phyloP scores from a whole-genome alignment of 2,113 vertebrate species.

The Girardinichthys multiradiatus region DNA sequence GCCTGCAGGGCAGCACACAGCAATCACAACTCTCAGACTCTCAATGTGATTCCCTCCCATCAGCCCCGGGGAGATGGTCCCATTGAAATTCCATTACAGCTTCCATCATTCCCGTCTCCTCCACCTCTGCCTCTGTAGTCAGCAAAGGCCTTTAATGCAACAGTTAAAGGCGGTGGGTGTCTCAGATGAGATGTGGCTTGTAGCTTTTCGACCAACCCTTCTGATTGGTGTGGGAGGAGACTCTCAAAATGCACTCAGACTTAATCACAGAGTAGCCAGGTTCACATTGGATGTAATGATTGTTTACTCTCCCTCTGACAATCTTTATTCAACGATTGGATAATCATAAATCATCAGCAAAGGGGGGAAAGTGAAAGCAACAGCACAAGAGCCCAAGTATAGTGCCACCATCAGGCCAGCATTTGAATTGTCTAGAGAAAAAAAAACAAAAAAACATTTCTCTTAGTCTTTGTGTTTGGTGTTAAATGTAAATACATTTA shows the following conservation, averaged over 20 bases:
- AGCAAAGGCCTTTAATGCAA: slow-evolving; percentile 68
- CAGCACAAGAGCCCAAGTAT: neutral
- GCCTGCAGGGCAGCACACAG: slow-evolving; percentile 52
- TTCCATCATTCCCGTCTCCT: slow-evolving; percentile 56
- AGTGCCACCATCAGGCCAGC: neutral
- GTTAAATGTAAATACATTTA: too few relatives aligned
- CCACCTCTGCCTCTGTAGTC: slow-evolving; percentile 63
- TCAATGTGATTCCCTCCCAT: slow-evolving; percentile 63
- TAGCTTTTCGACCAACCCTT: slow-evolving; percentile 36
- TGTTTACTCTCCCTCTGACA: slow-evolving; percentile 12
- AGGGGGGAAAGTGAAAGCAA: neutral
- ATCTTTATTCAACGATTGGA: slow-evolving; percentile 1
- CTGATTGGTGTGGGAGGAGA: slow-evolving; percentile 49
- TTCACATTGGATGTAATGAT: slow-evolving; percentile 20
- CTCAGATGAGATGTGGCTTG: slow-evolving; percentile 53
- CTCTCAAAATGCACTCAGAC: slow-evolving; percentile 32
- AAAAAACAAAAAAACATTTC: neutral
- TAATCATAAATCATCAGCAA: slow-evolving; percentile 8
- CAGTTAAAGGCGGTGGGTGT: slow-evolving; percentile 48
- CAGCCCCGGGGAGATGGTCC: slow-evolving; percentile 69
- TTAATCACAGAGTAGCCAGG: slow-evolving; percentile 42
- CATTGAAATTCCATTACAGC: slow-evolving; percentile 79
- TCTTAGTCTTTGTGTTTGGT: too few relatives aligned
- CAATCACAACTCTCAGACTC: slow-evolving; percentile 70
- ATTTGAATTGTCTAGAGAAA: neutral